Evolutionary conservation across 2,113 vertebrate species (phyloP).

Genomic region (Pachyramphus minor): DNA sequence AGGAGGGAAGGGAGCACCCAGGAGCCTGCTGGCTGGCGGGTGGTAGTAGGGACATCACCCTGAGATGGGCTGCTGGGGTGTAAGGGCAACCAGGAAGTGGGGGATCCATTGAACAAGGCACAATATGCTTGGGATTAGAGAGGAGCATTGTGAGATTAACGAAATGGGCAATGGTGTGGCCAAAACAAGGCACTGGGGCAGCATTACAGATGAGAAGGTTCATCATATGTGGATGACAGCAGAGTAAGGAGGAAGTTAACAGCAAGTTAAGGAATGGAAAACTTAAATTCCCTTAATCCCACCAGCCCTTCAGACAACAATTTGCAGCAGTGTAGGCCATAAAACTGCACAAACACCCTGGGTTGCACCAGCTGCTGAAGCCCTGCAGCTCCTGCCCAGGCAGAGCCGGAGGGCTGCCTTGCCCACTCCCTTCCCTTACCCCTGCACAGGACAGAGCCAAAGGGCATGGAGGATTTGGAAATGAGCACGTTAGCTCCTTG

Average conservation of each 20-base stretch:
- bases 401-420: neutral
- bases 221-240: rapidly evolving
- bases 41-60: too few relatives aligned
- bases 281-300: neutral
- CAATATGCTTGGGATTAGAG: neutral
- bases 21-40: neutral
- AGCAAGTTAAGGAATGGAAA: neutral
- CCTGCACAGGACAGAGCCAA: neutral
- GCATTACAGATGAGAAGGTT: neutral
- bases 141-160: neutral
- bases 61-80: neutral
- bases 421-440: neutral
- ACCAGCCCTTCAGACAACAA: neutral
- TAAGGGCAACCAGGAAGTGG: neutral
- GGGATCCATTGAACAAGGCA: neutral
- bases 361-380: neutral
- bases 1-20: neutral
- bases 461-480: neutral
- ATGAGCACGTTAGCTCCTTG: neutral
- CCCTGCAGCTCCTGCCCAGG: neutral
- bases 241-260: neutral
- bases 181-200: neutral
- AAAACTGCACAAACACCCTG: rapidly evolving
- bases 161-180: neutral
- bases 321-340: neutral